Percentiles rank a stretch among this genome's conserved stretches.
Evolutionary conservation across 2,888 invertebrate species (phyloP).

Genomic region (Drosophila greeni): DNA sequence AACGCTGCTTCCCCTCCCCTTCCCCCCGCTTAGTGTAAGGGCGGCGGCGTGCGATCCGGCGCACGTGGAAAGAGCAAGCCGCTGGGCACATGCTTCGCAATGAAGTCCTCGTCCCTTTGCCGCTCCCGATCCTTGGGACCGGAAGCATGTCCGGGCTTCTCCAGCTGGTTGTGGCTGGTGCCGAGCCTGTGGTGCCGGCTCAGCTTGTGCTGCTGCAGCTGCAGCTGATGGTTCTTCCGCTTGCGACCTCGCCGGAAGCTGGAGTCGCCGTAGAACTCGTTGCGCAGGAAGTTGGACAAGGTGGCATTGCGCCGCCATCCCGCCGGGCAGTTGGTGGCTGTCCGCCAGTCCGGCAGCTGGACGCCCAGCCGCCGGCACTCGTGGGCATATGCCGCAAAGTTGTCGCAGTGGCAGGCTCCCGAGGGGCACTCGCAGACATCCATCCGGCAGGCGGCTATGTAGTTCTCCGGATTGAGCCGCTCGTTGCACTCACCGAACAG

Average conservation of each 20-base stretch:
- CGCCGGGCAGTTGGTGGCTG: slow-evolving; percentile 83
- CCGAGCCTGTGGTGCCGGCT: slow-evolving; percentile 36
- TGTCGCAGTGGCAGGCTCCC: slow-evolving; percentile 91
- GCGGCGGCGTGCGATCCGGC: slow-evolving; percentile 78
- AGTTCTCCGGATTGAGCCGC: slow-evolving; percentile 88
- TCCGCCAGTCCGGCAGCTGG: slow-evolving; percentile 85
- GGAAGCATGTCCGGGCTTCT: slow-evolving; percentile 26
- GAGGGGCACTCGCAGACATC: slow-evolving; percentile 93
- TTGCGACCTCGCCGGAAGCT: slow-evolving; percentile 40
- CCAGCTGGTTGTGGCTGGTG: slow-evolving; percentile 40
- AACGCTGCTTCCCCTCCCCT: background rate
- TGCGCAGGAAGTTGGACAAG: slow-evolving; percentile 44
- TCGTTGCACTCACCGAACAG: slow-evolving; percentile 88
- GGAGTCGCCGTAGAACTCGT: slow-evolving; percentile 62
- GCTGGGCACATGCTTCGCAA: slow-evolving; percentile 77
- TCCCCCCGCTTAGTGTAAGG: slow-evolving; percentile 69
- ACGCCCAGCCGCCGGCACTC: slow-evolving; percentile 90
- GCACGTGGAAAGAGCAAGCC: slow-evolving; percentile 75
- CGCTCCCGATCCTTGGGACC: slow-evolving; percentile 44
- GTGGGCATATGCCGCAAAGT: slow-evolving; percentile 92
- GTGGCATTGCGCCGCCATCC: slow-evolving; percentile 71
- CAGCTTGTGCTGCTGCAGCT: slow-evolving; percentile 49
- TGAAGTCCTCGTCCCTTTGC: slow-evolving; percentile 72
- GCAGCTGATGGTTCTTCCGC: slow-evolving; percentile 55
- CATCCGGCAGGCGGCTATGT: slow-evolving; percentile 90